A percentile compares a stretch with the other conserved stretches of the same genome.
Evolutionary conservation across 2,113 vertebrate species (phyloP).

Genomic region (Amia ocellicauda): DNA sequence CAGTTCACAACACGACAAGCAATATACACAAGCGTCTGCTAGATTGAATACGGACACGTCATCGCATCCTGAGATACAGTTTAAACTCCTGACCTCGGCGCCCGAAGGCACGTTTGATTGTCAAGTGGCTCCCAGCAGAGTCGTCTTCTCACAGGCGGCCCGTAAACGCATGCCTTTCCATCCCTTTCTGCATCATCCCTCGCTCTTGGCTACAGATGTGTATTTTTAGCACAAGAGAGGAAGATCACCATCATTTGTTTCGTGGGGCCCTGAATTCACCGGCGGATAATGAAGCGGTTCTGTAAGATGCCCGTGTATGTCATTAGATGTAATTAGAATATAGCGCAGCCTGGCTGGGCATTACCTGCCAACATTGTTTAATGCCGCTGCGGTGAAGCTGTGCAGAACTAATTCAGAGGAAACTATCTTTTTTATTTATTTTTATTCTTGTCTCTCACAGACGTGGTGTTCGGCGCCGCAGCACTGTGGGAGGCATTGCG

Average conservation of each 20-base stretch:
- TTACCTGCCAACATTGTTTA: constrained; percentile 7
- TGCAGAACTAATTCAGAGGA: constrained; percentile 13
- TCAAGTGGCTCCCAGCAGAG: no score
- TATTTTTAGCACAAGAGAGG: constrained; percentile 9
- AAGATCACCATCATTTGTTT: not conserved
- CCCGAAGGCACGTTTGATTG: no score
- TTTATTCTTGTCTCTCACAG: constrained; percentile 8
- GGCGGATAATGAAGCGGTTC: constrained; percentile 17
- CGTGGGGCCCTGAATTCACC: constrained; percentile 6
- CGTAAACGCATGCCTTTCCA: not conserved
- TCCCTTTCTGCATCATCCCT: no score
- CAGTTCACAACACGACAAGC: no score
- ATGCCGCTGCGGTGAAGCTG: constrained; percentile 11
- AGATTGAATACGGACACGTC: no score
- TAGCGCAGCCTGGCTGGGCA: constrained; percentile 5
- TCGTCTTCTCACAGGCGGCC: no score
- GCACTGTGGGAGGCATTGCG: no score
- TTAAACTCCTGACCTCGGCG: no score
- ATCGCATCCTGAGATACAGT: no score
- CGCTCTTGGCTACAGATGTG: no score
- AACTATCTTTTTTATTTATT: constrained; percentile 13
- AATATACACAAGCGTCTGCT: no score
- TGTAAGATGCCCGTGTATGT: constrained; percentile 20
- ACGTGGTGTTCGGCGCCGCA: no score
- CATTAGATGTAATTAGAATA: constrained; percentile 30